Evolutionary conservation across 92 coral and sea anemone species (phyloP), one percentile per base, ranked within the genome.

Genomic region (Pocillopora meandrina): DNA sequence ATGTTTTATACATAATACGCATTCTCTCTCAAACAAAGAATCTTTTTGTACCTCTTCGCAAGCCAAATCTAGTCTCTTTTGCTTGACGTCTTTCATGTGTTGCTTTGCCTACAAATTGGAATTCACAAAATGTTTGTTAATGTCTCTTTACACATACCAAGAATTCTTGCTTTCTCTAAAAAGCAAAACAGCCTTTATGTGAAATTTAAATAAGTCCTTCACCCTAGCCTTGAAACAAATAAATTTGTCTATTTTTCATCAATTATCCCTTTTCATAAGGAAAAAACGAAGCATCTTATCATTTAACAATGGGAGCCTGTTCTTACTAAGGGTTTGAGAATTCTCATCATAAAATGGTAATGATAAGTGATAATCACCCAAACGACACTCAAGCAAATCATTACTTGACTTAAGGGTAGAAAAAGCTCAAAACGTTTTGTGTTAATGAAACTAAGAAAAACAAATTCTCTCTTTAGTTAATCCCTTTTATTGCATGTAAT

Each of bases 51-150:
- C 99, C 99, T 96, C 99, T 77, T 94, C 92, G 42, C 93, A 87
- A 0, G 99, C 99, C 12, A 94, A 93, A 69, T 83, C 81, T 64
- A 96, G 81, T 64, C 95, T 90, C 79, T 96, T 92, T 75, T 95
- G 93, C 86, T 95, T 96, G 13, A 96, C 91, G 71, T 86, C 86
- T 33, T 94, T 81, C 80, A 94, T 93, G 83, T 89, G 92, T 84
- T 95, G 96, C 79, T 96, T 92, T 75, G 92, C 94, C 99, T 95
- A 83, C 11, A 73, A 71, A 47, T 76, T 15, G 56, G 85, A 63
- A 79, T 81, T 13, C 15, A 23, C 33, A 9, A 59, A 60, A 61
- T 33, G 26, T 33, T 33, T 59, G 49, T 61, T 56, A 12, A 56
- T 63, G 36, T 23, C 8, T 3, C 52, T 42, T 69, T 34, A 16